phyloP scores from a whole-genome alignment of 2,113 vertebrate genomes.

The Cephalopholis sonnerati region DNA sequence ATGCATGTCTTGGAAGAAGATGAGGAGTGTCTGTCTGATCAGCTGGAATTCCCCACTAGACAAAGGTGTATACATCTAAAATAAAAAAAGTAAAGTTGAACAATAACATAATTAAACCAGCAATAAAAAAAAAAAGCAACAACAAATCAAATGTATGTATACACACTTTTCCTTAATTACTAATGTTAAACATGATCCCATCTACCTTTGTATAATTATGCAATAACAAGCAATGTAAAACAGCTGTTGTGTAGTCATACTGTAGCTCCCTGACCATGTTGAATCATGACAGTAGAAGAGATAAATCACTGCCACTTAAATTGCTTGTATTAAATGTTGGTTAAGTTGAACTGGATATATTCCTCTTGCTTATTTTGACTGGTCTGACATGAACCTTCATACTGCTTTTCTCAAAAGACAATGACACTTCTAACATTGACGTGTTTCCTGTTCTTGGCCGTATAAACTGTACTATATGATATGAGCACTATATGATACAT shows the following conservation, averaged over 20 bases:
- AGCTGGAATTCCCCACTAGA: slow-evolving; percentile 94
- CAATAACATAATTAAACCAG: neutral
- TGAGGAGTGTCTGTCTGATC: slow-evolving; percentile 95
- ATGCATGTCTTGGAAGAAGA: slow-evolving; percentile 99
- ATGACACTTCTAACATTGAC: neutral
- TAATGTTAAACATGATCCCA: neutral
- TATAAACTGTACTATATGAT: neutral
- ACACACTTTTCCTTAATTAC: neutral
- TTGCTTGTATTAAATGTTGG: neutral
- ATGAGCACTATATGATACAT: no score
- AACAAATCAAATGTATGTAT: neutral
- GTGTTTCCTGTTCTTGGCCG: neutral
- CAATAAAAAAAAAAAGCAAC: neutral
- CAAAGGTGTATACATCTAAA: slow-evolving; percentile 87
- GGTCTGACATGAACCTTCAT: no score
- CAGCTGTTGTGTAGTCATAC: neutral
- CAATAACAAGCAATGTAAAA: slow-evolving; percentile 1
- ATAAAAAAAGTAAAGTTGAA: neutral
- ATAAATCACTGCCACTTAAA: neutral
- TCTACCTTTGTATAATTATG: neutral
- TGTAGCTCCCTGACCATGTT: no score
- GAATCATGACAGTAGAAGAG: no score
- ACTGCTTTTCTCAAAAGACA: no score
- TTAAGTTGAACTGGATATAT: no score
- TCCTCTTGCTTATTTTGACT: no score